These are phyloP conservation scores for Plotosus lineatus DNA, from an alignment of 2,113 vertebrate species.

Conservation along the genomic window DNA sequence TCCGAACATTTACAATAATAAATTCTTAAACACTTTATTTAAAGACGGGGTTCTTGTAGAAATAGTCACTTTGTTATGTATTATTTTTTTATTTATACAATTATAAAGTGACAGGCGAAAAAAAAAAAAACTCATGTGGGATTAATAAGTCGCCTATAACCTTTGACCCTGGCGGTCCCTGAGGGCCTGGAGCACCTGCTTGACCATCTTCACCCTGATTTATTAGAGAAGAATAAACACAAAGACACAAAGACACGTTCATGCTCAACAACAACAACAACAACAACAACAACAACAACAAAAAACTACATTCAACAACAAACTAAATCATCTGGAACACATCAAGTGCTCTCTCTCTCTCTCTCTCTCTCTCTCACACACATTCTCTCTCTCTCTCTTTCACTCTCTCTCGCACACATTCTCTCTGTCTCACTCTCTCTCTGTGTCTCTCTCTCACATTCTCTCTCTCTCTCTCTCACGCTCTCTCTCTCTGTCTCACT, in stretches of 20 bases:
- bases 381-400: too few species aligned
- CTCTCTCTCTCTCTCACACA: too few species aligned
- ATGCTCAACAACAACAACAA: too few species aligned
- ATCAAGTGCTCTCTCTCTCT: too few species aligned
- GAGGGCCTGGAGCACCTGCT: slow-evolving; percentile 76
- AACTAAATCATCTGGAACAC: too few species aligned
- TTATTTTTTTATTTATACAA: background rate
- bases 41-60: background rate
- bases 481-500: too few species aligned
- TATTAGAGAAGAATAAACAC: slow-evolving; percentile 20
- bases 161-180: slow-evolving; percentile 79
- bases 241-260: background rate
- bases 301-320: too few species aligned
- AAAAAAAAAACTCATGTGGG: background rate
- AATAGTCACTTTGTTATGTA: background rate
- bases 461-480: too few species aligned
- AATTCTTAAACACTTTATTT: background rate
- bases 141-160: slow-evolving; percentile 51
- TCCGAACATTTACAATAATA: background rate
- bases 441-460: too few species aligned
- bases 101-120: background rate
- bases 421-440: too few species aligned
- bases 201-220: slow-evolving; percentile 83
- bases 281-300: background rate
- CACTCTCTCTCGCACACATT: too few species aligned